Conservation (phyloP, 2,113 vertebrate species). For the Amblyopsis rosae region DNA sequence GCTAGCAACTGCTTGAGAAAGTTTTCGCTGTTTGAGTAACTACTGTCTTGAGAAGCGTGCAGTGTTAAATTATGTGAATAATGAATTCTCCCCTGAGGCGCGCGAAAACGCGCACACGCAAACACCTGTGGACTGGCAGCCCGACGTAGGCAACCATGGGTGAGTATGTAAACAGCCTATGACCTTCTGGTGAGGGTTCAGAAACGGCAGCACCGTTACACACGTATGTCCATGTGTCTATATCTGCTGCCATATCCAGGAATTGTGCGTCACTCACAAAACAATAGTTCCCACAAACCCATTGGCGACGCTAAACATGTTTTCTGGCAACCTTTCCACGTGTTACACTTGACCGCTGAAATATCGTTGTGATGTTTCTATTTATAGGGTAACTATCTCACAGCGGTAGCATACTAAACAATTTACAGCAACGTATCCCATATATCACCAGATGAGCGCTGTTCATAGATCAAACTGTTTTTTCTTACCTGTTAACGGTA, state of each 20-base stretch:
- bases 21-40: no score
- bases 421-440: neutral
- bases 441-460: neutral
- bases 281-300: no score
- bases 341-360: neutral
- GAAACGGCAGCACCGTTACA: conserved; percentile 19
- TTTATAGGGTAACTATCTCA: no score
- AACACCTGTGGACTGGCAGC: neutral
- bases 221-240: neutral
- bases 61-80: conserved; percentile 44
- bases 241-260: neutral
- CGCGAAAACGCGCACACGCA: neutral
- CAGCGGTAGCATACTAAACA: no score
- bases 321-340: no score
- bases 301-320: no score
- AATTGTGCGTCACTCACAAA: no score
- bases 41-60: neutral
- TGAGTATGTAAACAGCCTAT: no score
- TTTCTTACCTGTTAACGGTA: conserved; percentile 56
- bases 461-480: neutral
- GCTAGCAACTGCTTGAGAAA: no score
- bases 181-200: no score
- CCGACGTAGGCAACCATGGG: neutral
- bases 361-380: neutral
- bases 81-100: conserved; percentile 20